phyloP scores from a whole-genome alignment of 2,113 vertebrate genomes.

The Gymnogyps californianus region DNA sequence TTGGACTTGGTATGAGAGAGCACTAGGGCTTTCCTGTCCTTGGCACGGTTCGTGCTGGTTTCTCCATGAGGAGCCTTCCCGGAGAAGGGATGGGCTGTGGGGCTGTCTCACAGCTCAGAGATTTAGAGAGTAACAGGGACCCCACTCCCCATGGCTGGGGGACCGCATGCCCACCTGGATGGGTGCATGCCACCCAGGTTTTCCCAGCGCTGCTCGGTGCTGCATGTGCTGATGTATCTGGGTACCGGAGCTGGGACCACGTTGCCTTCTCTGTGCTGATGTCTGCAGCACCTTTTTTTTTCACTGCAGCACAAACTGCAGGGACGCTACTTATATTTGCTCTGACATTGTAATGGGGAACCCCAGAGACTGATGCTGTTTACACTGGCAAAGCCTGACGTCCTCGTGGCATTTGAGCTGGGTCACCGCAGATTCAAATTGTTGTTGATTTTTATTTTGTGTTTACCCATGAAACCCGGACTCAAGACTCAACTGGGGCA shows the following conservation, averaged over 20 bases:
- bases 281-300: not conserved
- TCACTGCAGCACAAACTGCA: not conserved
- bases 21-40: not conserved
- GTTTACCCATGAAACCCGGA: constrained; percentile 6
- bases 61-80: not conserved
- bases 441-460: constrained; percentile 48
- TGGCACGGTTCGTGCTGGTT: not conserved
- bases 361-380: not conserved
- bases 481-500: not conserved
- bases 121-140: not conserved
- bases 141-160: rapidly evolving
- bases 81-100: not conserved
- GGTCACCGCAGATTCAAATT: not conserved
- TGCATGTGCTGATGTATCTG: not conserved
- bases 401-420: constrained; percentile 15
- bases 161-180: not conserved
- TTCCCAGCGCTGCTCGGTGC: rapidly evolving
- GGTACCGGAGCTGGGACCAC: rapidly evolving
- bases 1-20: not conserved
- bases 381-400: constrained; percentile 23
- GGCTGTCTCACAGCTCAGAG: not conserved
- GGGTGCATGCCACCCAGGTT: rapidly evolving
- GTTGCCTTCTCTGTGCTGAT: not conserved
- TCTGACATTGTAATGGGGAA: not conserved
- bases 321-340: not conserved